Evolutionary conservation across 2,797 vertebrate genomes (phyloP).

Genomic region (Hypotaenidia philippensis): DNA sequence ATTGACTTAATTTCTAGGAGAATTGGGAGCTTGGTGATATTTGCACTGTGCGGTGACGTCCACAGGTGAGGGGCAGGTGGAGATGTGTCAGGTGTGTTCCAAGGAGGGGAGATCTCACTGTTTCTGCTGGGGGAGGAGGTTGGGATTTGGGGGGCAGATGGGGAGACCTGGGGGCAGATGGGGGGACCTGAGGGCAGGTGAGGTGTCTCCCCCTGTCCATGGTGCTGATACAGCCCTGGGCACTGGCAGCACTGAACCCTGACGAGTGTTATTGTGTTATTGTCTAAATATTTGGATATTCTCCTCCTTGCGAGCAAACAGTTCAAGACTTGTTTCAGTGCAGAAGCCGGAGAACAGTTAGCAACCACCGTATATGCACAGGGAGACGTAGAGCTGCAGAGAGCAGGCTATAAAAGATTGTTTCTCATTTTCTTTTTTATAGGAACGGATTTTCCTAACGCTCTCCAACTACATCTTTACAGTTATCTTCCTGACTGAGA

Average conservation of each 20-base stretch:
- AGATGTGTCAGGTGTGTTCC: background rate
- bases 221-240: constrained; percentile 11
- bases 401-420: background rate
- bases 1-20: constrained; percentile 9
- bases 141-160: background rate
- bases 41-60: background rate
- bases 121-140: background rate
- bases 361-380: background rate
- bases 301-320: background rate
- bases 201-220: background rate
- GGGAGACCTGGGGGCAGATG: background rate
- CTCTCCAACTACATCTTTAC: constrained; percentile 99
- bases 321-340: background rate
- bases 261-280: accelerated
- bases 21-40: constrained; percentile 18
- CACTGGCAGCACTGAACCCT: accelerated
- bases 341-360: background rate
- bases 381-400: background rate
- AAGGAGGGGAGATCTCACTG: background rate
- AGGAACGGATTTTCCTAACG: constrained; percentile 97
- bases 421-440: constrained; percentile 51
- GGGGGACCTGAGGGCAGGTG: background rate
- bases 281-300: constrained; percentile 3
- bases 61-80: background rate
- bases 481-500: constrained; percentile 95